Evolutionary conservation across 2,888 invertebrate species (phyloP).

Genomic region (Acanthoscelides obtectus): DNA sequence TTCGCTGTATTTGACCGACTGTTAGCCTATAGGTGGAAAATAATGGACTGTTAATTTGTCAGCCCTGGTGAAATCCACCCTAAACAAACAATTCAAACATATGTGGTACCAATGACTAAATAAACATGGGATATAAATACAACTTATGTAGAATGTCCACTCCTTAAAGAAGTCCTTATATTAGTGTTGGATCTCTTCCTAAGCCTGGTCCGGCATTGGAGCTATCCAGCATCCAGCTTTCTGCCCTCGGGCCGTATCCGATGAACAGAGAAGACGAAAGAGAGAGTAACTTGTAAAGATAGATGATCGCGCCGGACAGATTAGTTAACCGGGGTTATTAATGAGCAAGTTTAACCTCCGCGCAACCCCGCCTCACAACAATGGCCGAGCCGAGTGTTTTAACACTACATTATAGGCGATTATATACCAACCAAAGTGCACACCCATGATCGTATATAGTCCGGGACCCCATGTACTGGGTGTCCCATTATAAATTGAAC

Average conservation of each 20-base stretch:
- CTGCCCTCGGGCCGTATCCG: background rate
- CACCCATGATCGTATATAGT: background rate
- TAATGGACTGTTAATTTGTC: no score
- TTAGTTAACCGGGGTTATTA: slow-evolving; percentile 61
- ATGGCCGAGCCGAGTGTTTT: slow-evolving; percentile 44
- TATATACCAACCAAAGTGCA: slow-evolving; percentile 25
- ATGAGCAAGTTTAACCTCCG: slow-evolving; percentile 59
- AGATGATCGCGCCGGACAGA: slow-evolving; percentile 55
- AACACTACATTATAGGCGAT: slow-evolving; percentile 49
- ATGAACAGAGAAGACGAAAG: background rate
- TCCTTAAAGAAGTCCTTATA: no score
- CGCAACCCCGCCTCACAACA: slow-evolving; percentile 50
- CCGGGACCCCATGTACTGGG: no score
- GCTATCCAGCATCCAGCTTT: background rate
- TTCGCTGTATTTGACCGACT: no score
- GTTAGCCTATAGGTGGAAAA: no score
- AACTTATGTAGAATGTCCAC: no score
- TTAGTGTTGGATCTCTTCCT: no score
- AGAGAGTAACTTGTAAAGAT: slow-evolving; percentile 49
- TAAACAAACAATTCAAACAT: no score
- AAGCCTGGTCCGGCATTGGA: background rate
- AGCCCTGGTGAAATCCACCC: no score
- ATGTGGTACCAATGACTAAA: no score
- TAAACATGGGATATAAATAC: no score
- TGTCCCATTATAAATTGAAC: no score